Base-by-base conservation (phyloP, 2,888 invertebrate species). In the Meloe dianella region DNA sequence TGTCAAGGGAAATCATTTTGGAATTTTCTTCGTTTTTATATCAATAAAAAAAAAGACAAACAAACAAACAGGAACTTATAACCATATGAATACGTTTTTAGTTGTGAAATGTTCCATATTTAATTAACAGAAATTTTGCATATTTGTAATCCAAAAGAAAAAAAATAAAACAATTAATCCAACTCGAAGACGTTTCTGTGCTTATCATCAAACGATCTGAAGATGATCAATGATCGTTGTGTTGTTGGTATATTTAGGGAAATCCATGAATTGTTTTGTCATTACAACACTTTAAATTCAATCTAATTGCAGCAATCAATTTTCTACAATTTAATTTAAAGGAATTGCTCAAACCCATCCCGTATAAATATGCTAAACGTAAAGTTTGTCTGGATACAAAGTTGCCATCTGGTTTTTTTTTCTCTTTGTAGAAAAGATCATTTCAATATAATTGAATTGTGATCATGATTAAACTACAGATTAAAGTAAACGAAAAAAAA, bases 1-100 rank as follows among this genome's bases (percentile, higher is more conserved):
- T 61, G 67, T 67, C 67, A 61, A 58, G 67, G 67, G 67, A 67
- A 67, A 67, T 67, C 67, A 67, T 64, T 61, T 63, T 51, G 57
- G 66, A 63, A 66, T 63, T 63, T 60, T 60, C 51, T 12, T 24
- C 20, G 47, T 17, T 47, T 41, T 47, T 47, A 47, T 8, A 51
- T 24, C 51, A 22, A 24, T 24, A 10, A 51, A 10, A 51, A 20
- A 17, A 47, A 38, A 8, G 12, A 32, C 10, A 12, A 17, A n/a
- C n/a, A n/a, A n/a, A n/a, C n/a, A n/a, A n/a, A n/a, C n/a, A 0
- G 17, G 41, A 41, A 14, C 12, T 10, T 41, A n/a, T 17, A 41
- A 17, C 32, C 22, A 51, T 24, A 51, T 51, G 51, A 24, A 51
- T 51, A 12, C 14, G 51, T 51, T 51, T 12, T 24, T n/a, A n/a